Evolutionary conservation across 92 coral and sea anemone species (phyloP).

Genomic region (Blastomussa wellsi): DNA sequence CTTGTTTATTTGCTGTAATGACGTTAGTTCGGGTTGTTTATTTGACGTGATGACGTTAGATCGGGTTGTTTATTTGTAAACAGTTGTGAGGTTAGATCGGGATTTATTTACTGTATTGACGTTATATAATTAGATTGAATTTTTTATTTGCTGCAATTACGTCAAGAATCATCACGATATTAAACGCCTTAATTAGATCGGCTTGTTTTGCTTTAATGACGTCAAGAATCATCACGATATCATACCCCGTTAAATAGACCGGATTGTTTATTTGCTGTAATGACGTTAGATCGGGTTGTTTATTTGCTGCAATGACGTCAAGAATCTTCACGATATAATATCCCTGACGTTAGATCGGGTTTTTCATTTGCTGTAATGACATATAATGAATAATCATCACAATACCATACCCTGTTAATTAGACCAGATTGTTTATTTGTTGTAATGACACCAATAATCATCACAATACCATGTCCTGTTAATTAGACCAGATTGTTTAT

Average conservation of each 20-base stretch:
- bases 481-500: background rate
- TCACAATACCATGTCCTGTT: background rate
- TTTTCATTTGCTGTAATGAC: too few species aligned
- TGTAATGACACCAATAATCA: too few species aligned
- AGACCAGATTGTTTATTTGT: too few species aligned
- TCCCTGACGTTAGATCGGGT: background rate
- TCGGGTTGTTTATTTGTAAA: background rate
- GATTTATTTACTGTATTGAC: background rate
- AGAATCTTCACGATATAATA: too few species aligned
- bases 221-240: background rate
- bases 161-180: background rate
- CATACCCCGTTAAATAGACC: background rate
- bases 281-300: background rate
- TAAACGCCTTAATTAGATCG: background rate
- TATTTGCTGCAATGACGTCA: too few species aligned
- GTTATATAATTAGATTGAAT: background rate
- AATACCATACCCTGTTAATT: too few species aligned
- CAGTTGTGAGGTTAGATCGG: background rate
- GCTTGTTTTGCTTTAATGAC: background rate
- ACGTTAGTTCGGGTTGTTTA: background rate
- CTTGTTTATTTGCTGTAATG: background rate
- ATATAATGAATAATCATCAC: too few species aligned
- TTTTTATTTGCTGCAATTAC: background rate
- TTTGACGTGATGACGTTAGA: background rate
- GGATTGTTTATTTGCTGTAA: background rate